Evolutionary conservation across 1,140 invertebrate species (phyloP), one percentile per base, ranked within the genome.

Genomic region (Drosophila tropicalis): DNA sequence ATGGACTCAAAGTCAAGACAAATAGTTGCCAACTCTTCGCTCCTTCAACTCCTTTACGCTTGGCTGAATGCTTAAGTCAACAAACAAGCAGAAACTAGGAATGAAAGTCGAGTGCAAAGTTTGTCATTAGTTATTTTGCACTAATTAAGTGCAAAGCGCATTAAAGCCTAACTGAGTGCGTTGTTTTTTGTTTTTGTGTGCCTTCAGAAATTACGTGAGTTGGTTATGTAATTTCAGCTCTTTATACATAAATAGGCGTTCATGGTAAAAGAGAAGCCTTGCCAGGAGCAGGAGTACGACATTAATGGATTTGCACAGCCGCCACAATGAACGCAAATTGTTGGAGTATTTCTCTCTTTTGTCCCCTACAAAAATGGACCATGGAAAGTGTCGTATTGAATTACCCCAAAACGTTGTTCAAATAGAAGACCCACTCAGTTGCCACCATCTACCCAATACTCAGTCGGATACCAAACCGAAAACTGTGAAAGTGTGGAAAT

Each of bases 111-210:
- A 76, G 66, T 76, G 72, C 61, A 65, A 76, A 76, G 66, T 76
- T 77, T 76, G 73, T 76, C 73, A 76, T 76, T 76, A 76, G 67
- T 76, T 76, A 70, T 58, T 76, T 65, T 63, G 73, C 67, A 57
- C 67, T 77, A 76, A 77, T 77, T 77, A 76, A 70, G 74, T 76
- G 73, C 67, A 76, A 76, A 76, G 44, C 74, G 39, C 55, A 44
- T 63, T 63, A 63, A 63, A 63, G 19, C 34, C 34, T 22, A 19
- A 15, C 39, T 32, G n/a, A 40, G 44, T 63, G 58, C 62, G 62
- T 57, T 61, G 47, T 62, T 62, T 75, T 36, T 9, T 36, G 1
- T 34, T 34, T 6, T 34, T 34, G 5, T 9, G 7, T 36, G 34
- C 9, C 44, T 22, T 51, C 19, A 19, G 73, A 39, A 63, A 67